Base-by-base conservation (phyloP, 2,797 vertebrate species). In the Onychomys leucogaster region DNA sequence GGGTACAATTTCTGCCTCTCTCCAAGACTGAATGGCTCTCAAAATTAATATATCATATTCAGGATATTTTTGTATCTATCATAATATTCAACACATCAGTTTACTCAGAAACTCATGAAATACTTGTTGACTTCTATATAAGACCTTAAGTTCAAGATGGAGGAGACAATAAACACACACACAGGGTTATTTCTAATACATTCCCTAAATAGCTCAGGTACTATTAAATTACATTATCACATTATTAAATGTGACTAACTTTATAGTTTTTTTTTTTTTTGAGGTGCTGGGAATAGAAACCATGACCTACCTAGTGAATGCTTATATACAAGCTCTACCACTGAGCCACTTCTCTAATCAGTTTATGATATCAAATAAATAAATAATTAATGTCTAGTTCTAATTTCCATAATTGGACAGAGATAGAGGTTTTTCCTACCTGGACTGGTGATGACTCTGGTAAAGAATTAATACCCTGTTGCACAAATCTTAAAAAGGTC, bases 81-180 rank as follows among this genome's bases (percentile, higher is more conserved):
- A 85, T 43, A 95, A 32, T 90, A 37, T 59, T 14, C 5, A 88
- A 90, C 29, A 73, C 6, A 86, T 78, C 6, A 69, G 2, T 91
- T 94, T 95, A 46, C 78, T 49, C 81, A 96, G 27, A 71, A n/a
- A 59, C 4, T 86, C 19, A 41, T 49, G 55, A 89, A 85, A 71
- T 73, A 92, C 52, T 88, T 77, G 19, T 93, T 81, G 43, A 88
- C 46, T 84, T 89, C 69, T 77, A 21, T 84, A 49, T 61, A 86
- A 95, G 17, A n/a, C 32, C 13, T 92, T 96, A 65, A 71, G 88
- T 94, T 94, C 27, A 17, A 94, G 55, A 69, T 59, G 61, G 46
- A 81, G 29, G n/a, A 63, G 29, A 84, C 8, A 63, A 71, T 76
- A 65, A 76, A n/a, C 37, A 71, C 16, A 71, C 16, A 41, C n/a